phyloP scores from a whole-genome alignment of 35 echinoderm and acorn worm species.

The Diadema setosum region DNA sequence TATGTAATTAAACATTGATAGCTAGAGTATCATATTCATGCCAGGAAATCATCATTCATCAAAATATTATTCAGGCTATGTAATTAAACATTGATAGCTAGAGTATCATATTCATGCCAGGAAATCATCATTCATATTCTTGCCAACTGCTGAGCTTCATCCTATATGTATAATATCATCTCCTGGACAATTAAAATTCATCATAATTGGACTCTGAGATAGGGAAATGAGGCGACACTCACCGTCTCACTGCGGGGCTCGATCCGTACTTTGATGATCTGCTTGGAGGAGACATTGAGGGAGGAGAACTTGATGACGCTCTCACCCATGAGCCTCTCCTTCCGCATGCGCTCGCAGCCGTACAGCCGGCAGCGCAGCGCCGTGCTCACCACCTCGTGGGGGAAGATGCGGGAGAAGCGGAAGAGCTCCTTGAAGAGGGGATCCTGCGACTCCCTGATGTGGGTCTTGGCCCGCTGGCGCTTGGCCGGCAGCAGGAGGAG shows the following conservation, averaged over 20 bases:
- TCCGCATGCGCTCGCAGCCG: conserved; percentile 84
- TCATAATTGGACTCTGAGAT: not conserved
- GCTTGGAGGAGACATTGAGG: conserved; percentile 56
- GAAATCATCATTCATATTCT: too few species aligned
- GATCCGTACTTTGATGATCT: conserved; percentile 64
- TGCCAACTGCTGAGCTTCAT: too few species aligned
- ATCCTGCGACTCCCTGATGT: conserved; percentile 75
- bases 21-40: too few species aligned
- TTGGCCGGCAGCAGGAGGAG: conserved; percentile 79
- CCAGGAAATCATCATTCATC: too few species aligned
- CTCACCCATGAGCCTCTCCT: conserved; percentile 89
- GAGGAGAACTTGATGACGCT: conserved; percentile 90
- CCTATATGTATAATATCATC: too few species aligned
- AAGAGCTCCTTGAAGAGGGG: conserved; percentile 94
- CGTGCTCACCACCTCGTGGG: conserved; percentile 85
- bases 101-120: too few species aligned
- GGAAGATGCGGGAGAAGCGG: conserved; percentile 84
- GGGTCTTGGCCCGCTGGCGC: conserved; percentile 87
- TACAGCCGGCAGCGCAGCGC: conserved; percentile 73
- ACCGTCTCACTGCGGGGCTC: conserved; percentile 75
- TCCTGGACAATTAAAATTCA: too few species aligned
- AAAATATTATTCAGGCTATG: too few species aligned
- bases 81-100: too few species aligned
- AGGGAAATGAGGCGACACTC: not conserved
- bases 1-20: too few species aligned